Conservation (phyloP, 2,888 invertebrate species). For the Dyspetes luteomarginatus region DNA sequence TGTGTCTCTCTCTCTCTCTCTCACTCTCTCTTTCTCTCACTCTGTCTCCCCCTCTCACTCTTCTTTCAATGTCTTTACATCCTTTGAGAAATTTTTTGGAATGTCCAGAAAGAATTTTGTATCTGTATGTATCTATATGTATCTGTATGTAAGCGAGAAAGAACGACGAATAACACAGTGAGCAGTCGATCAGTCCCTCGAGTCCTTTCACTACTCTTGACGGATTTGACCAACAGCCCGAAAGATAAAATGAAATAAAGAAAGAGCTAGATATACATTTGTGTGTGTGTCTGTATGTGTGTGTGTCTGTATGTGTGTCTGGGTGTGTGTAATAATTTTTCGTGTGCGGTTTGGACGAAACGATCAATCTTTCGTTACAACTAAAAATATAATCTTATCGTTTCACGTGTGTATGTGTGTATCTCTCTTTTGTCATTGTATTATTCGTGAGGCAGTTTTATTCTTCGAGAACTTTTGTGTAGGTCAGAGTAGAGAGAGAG, state of each 20-base stretch:
- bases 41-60: conserved; percentile 37
- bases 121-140: conserved; percentile 1
- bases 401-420: conserved; percentile 33
- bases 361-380: conserved; percentile 63
- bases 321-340: conserved; percentile 28
- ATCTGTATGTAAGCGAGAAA: conserved; percentile 22
- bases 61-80: background rate
- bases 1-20: conserved; percentile 38
- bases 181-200: conserved; percentile 54
- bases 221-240: conserved; percentile 56
- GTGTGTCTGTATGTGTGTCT: background rate
- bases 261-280: conserved; percentile 38
- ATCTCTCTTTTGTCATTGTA: conserved; percentile 23
- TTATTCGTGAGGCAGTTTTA: conserved; percentile 31
- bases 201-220: conserved; percentile 55
- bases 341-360: conserved; percentile 43
- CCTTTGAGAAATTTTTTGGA: conserved; percentile 50
- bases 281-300: background rate
- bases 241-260: conserved; percentile 42
- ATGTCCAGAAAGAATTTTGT: conserved; percentile 6
- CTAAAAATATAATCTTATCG: conserved; percentile 58
- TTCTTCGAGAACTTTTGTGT: conserved; percentile 32
- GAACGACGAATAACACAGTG: conserved; percentile 3
- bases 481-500: conserved; percentile 3
- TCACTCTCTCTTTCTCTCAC: conserved; percentile 36